Evolutionary conservation across 2,113 vertebrate species (phyloP), one percentile per base, ranked within the genome.

Genomic region (Alectura lathami): DNA sequence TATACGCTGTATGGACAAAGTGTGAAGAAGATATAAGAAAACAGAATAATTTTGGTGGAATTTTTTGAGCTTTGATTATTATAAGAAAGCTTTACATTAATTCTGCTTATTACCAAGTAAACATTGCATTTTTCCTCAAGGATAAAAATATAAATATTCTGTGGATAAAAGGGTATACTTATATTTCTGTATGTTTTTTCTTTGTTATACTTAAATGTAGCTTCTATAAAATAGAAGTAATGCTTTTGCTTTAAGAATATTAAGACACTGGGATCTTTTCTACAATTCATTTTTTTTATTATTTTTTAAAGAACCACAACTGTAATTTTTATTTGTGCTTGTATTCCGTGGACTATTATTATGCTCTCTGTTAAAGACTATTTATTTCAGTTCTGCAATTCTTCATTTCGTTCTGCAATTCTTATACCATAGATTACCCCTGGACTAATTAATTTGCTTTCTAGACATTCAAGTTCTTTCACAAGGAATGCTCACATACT

Each of bases 391-490:
- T 26, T n/a, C n/a, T n/a, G n/a, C n/a, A n/a, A 14, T 43, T 91
- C 66, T 53, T 21, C 26, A 47, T 15, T 57, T 91, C 29, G 14
- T 92, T 72, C 26, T 72, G 45, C 32, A n/a, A 62, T 9, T 38
- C 17, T 6, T 48, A 10, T 62, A 47, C 22, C 23, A 69, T n/a
- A 79, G 34, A 62, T 53, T 67, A 26, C 7, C 51, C 51, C 36
- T 75, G n/a, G 47, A 29, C 15, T 7, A 23, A 27, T 40, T 62
- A 47, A 79, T 38, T n/a, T 43, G 20, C 11, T 23, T 43, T n/a
- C 22, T 0, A 0, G 72, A 83, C 42, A 75, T 38, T 53, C 20
- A 26, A 29, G 7, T 11, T 77, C 13, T 80, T 57, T 59, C 53
- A 40, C 21, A 54, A 38, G 16, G 47, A 91, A 77, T 42, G 38